Base-by-base conservation (phyloP, 2,888 invertebrate genomes). In the Biston betularia region DNA sequence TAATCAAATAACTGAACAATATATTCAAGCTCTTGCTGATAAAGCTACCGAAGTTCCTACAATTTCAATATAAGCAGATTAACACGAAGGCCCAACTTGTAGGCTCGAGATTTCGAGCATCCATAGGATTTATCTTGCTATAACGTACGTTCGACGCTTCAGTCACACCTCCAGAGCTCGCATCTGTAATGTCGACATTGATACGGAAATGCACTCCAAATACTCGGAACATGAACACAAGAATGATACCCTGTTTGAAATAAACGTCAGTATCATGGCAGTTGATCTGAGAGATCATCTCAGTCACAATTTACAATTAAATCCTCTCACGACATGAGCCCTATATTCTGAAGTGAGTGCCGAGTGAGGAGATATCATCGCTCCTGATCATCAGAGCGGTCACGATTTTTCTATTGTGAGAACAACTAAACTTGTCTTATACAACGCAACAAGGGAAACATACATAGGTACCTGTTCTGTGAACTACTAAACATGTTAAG, bases 381-480 rank as follows among this genome's bases (percentile, higher is more conserved):
- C 84, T 85, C 79, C 83, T 76, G 82, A 91, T 92, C 90, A 79
- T 80, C 79, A 79, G 77, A 79, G 78, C 77, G 81, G 92, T 92
- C 92, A 92, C 92, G 90, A 89, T 86, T 81, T 80, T 74, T 74
- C 84, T 85, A 81, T 89, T 89, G 88, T 91, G 89, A 86, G 89
- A 89, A 90, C 83, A 70, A 79, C 83, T 76, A 71, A 78, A 34
- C 52, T 50, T 38, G 48, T 45, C 52, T 50, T 38, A 46, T 45
- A 38, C 75, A 80, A 72, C 73, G 73, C 76, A 75, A 78, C 68
- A 74, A 75, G 52, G 72, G 61, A 70, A 64, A 68, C 65, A 24
- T 24, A 24, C 24, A 24, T 24, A 24, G 24, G 48, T 67, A 71
- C 73, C 71, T 70, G 69, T 70, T 73, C 66, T 14, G 46, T 70